phyloP scores from a whole-genome alignment of 2,888 invertebrate species.

The Monoplex corrugatus region DNA sequence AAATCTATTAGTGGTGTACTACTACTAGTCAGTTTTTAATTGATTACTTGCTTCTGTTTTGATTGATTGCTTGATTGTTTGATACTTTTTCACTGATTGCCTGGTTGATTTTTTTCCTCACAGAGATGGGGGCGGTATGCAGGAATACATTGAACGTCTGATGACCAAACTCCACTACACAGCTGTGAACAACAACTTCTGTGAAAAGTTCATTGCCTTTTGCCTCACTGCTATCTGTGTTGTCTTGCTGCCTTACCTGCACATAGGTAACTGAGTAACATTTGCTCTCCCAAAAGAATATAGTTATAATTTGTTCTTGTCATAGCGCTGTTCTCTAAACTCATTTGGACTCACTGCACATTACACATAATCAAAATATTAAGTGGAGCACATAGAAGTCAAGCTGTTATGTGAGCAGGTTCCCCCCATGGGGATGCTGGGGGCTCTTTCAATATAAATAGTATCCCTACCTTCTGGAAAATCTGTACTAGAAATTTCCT shows the following conservation, averaged over 20 bases:
- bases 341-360: background rate
- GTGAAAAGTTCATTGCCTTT: conserved; percentile 72
- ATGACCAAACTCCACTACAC: conserved; percentile 71
- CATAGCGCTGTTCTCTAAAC: too few species aligned
- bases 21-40: too few species aligned
- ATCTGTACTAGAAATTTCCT: too few species aligned
- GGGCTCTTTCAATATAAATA: too few species aligned
- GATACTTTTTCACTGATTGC: background rate
- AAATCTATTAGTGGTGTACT: background rate
- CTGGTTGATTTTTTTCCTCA: background rate
- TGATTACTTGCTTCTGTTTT: background rate
- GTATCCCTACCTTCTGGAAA: too few species aligned
- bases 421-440: background rate
- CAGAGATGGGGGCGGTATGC: conserved; percentile 54
- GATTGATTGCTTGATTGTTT: background rate
- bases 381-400: background rate
- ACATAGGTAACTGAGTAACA: conserved; percentile 71
- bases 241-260: conserved; percentile 74
- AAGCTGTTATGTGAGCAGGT: background rate
- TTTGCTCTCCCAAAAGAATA: background rate
- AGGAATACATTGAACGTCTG: conserved; percentile 73
- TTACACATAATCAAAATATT: background rate
- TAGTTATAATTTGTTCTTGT: too few species aligned
- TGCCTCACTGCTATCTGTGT: conserved; percentile 66
- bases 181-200: conserved; percentile 69